Evolutionary conservation across 2,888 invertebrate genomes (phyloP), one percentile per base, ranked within the genome.

Genomic region (Tineola bisselliella): DNA sequence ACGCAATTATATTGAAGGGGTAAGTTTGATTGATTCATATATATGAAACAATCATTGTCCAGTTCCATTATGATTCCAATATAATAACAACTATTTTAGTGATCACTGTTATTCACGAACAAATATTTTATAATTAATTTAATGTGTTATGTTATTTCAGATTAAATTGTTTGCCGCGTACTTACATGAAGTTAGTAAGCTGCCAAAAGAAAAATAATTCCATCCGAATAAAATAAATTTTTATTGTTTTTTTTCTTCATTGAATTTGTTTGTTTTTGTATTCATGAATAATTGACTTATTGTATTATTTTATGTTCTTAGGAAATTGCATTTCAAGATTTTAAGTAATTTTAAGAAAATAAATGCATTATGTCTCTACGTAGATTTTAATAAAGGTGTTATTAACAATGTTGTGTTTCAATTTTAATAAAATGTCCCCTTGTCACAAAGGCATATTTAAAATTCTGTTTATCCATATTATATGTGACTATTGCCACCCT

Each of bases 1-100:
- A 63, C 89, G 91, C 65, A 98, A 98, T 84, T 98, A 98, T 72
- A 94, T 98, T 67, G 92, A 96, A 81, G 98, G 98, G 70, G 97
- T 96, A 81, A 90, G 91, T 84, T 68, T 17, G 48, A 3, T 13
- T 48, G 13, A 17, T 15, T 44, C n/a, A n/a, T n/a, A n/a, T n/a
- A n/a, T n/a, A n/a, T n/a, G n/a, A n/a, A n/a, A n/a, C n/a, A n/a
- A n/a, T n/a, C n/a, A n/a, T n/a, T n/a, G n/a, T n/a, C n/a, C n/a
- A n/a, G n/a, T n/a, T n/a, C n/a, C n/a, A n/a, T n/a, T n/a, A n/a
- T n/a, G n/a, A n/a, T n/a, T n/a, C n/a, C n/a, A n/a, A n/a, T n/a
- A n/a, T n/a, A n/a, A n/a, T n/a, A n/a, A n/a, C n/a, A n/a, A n/a
- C n/a, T n/a, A n/a, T n/a, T n/a, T n/a, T n/a, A n/a, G n/a, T n/a